These are phyloP conservation scores for Hemiscyllium ocellatum DNA, from an alignment of 2,113 vertebrate genomes.

Conservation along the genomic window DNA sequence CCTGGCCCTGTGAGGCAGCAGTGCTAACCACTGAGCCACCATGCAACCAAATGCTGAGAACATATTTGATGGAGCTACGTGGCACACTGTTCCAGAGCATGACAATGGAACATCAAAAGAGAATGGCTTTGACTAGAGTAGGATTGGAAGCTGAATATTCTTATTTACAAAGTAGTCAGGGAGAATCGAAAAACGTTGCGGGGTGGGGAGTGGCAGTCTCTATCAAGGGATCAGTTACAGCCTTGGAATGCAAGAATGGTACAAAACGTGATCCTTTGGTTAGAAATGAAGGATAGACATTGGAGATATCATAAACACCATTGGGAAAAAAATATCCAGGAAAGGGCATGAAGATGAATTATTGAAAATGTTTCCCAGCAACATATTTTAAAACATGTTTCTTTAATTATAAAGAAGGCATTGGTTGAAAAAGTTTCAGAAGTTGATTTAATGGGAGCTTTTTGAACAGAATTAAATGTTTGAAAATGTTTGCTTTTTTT, in stretches of 20 bases:
- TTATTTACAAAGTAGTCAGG: neutral
- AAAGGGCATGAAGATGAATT: neutral
- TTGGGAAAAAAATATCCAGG: neutral
- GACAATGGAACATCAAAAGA: neutral
- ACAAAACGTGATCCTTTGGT: neutral
- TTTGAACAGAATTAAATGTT: neutral
- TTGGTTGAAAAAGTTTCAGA: neutral
- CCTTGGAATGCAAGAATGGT: neutral
- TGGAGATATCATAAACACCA: neutral
- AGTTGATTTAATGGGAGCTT: neutral
- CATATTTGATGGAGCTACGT: neutral
- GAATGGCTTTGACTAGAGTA: neutral
- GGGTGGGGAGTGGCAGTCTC: neutral
- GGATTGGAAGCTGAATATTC: neutral
- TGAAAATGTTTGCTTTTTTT: neutral
- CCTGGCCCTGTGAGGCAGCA: too few species aligned
- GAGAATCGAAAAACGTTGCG: neutral
- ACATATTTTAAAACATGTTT: too few species aligned
- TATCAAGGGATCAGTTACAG: neutral
- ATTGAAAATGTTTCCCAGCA: neutral
- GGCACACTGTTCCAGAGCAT: neutral
- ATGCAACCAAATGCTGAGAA: too few species aligned
- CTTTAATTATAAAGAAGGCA: neutral
- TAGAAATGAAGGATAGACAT: too few species aligned
- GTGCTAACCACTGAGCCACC: too few species aligned